Evolutionary conservation across 2,888 invertebrate species (phyloP), one percentile per base, ranked within the genome.

Genomic region (Epiblema foenella): DNA sequence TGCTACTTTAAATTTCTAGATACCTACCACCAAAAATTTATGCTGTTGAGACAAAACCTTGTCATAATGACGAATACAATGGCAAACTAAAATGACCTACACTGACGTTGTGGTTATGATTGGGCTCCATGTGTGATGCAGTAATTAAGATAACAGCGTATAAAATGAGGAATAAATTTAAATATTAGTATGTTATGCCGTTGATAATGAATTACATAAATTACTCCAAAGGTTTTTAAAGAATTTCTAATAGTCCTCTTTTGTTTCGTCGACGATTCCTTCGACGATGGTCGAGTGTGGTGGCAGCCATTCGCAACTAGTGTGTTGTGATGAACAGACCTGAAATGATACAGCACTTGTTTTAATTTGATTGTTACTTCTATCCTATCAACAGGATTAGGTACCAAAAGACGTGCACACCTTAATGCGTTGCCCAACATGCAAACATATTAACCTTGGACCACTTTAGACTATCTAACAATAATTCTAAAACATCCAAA

Each of bases 201-300:
- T 42, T 42, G 0, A 42, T 42, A 5, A 15, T 24, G 24, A 24
- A 24, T 24, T 24, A 24, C 24, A 3, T 24, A 3, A 24, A 24
- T 24, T 24, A 42, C 15, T 15, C 15, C 12, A 4, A 12, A 15
- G 42, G 12, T 15, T 42, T 42, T 42, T 5, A 15, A 42, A 15
- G 1, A 18, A 7, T 59, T 33, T n/a, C 29, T 49, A 11, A 37
- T 51, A 11, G 17, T 42, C 17, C 1, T 80, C 77, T 75, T 83
- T 87, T 64, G 80, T 80, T 49, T 60, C 66, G 11, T 71, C 60
- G 0, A 42, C 54, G 51, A 83, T 82, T 59, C 85, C 83, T 71
- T 89, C 91, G 58, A 82, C 86, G 52, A 95, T 94, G 0, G 89
- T 88, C 3, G 94, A 94, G 56, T 95, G 96, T 87, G 93, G 95